Evolutionary conservation across 2,113 vertebrate species (phyloP).

Genomic region (Platysternon megacephalum): DNA sequence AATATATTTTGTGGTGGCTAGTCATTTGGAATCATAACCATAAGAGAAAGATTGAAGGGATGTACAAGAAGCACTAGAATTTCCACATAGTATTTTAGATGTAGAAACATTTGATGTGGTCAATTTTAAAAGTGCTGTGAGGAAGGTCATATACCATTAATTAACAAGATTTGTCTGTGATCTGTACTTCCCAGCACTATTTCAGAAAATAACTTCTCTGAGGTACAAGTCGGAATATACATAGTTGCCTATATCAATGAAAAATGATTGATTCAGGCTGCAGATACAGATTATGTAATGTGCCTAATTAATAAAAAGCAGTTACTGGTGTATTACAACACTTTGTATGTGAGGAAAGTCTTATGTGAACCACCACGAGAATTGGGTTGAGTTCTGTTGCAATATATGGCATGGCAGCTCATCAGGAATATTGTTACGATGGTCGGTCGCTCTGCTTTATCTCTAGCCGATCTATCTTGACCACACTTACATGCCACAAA

Average conservation of each 20-base stretch:
- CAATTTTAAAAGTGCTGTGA: constrained; percentile 19
- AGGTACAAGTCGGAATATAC: neutral
- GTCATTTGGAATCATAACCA: neutral
- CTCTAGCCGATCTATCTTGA: neutral
- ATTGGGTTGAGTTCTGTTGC: neutral
- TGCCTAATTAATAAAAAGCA: neutral
- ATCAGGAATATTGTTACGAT: neutral
- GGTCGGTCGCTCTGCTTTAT: neutral
- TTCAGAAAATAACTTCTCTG: neutral
- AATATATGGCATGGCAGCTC: neutral
- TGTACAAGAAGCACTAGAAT: constrained; percentile 14
- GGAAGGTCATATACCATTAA: neutral
- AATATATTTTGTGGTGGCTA: neutral
- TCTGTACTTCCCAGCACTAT: neutral
- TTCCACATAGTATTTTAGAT: constrained; percentile 33
- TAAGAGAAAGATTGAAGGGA: constrained; percentile 23
- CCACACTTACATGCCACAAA: rapidly evolving
- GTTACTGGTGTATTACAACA: neutral
- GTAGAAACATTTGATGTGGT: constrained; percentile 2
- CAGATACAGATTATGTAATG: neutral
- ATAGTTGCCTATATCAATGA: neutral
- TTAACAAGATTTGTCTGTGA: constrained; percentile 19
- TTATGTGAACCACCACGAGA: neutral
- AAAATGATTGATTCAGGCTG: neutral
- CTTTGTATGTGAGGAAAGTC: neutral